phyloP scores from a whole-genome alignment of 2,113 vertebrate species.

The Etia nguti region DNA sequence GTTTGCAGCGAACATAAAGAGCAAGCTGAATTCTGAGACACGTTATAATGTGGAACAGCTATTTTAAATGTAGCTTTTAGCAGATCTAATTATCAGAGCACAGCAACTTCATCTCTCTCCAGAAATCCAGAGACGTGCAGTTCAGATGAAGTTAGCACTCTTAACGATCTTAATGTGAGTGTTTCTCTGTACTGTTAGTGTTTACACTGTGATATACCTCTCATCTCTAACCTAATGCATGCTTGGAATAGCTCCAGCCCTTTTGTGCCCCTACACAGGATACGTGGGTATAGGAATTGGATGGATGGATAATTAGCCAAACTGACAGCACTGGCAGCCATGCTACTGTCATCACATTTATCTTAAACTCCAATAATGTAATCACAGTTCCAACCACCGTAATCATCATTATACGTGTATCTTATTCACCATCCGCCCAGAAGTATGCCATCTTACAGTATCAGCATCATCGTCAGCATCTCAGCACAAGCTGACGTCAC shows the following conservation, averaged over 20 bases:
- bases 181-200: background rate
- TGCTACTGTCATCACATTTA: constrained; percentile 33
- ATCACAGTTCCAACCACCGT: constrained; percentile 41
- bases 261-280: constrained; percentile 14
- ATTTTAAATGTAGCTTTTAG: background rate
- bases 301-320: constrained; percentile 49
- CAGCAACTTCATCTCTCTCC: background rate
- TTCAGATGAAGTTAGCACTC: background rate
- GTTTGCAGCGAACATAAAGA: background rate
- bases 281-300: background rate
- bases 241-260: constrained; percentile 7
- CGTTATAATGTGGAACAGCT: background rate
- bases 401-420: constrained; percentile 31
- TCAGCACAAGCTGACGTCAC: background rate
- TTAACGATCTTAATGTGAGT: background rate
- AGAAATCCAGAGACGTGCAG: background rate
- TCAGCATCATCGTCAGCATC: constrained; percentile 3
- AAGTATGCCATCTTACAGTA: background rate
- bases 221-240: constrained; percentile 13
- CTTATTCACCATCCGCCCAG: constrained; percentile 29
- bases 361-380: constrained; percentile 47
- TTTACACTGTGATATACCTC: background rate
- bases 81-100: background rate
- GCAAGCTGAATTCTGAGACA: background rate
- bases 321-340: constrained; percentile 18